Percentiles rank a stretch among this genome's conserved stretches.
Conservation (phyloP, 2,113 vertebrate species). For the Spilogale gracilis region DNA sequence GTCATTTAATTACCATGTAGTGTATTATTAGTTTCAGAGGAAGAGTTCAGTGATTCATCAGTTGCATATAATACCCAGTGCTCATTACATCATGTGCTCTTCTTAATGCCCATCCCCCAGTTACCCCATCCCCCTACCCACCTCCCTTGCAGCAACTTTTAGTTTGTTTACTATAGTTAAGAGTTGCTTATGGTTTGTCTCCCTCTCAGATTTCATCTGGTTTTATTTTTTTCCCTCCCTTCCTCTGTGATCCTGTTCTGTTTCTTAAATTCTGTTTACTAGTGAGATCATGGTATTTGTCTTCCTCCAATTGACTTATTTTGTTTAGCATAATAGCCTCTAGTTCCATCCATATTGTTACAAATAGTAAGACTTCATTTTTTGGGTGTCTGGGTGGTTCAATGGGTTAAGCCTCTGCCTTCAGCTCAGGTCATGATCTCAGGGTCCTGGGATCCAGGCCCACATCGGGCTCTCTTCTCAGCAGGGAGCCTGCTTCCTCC, state of each 20-base stretch:
- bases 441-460: too few relatives aligned
- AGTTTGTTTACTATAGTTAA: neutral
- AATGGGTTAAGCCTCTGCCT: too few relatives aligned
- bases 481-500: too few relatives aligned
- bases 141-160: neutral
- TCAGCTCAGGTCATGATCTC: too few relatives aligned
- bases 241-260: too few relatives aligned
- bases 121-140: neutral
- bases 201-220: neutral
- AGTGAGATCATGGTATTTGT: too few relatives aligned
- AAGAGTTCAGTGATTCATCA: neutral
- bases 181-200: too few relatives aligned
- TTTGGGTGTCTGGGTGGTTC: neutral
- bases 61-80: neutral
- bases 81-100: neutral
- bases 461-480: too few relatives aligned
- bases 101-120: neutral
- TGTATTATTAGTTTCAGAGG: neutral
- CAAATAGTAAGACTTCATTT: neutral
- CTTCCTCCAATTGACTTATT: neutral
- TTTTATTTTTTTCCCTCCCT: too few relatives aligned
- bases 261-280: too few relatives aligned
- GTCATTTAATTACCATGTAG: neutral
- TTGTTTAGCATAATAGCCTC: neutral
- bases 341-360: neutral